These are phyloP conservation scores for Drosophila koepferae DNA, from an alignment of 2,888 invertebrate genomes.

Conservation along the genomic window DNA sequence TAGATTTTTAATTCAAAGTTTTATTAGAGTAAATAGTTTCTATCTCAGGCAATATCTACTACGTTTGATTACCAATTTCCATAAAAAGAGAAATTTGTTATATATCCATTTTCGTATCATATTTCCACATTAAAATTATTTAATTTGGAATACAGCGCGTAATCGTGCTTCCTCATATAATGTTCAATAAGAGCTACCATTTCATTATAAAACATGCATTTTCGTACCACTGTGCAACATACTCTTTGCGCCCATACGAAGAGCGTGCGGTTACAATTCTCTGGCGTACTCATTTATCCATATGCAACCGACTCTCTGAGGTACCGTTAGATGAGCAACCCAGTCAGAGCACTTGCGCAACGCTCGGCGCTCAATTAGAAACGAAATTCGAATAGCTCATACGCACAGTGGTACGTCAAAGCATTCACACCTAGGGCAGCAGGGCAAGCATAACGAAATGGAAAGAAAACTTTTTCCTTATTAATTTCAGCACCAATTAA, in stretches of 20 bases:
- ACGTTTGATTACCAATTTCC: no score
- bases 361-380: slow-evolving; percentile 58
- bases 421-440: not conserved
- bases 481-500: slow-evolving; percentile 27
- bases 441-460: slow-evolving; percentile 13
- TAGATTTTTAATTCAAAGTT: no score
- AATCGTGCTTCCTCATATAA: not conserved
- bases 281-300: slow-evolving; percentile 51
- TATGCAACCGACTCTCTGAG: slow-evolving; percentile 48
- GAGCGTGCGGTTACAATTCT: slow-evolving; percentile 65
- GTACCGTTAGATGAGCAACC: slow-evolving; percentile 52
- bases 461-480: slow-evolving; percentile 15
- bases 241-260: slow-evolving; percentile 49
- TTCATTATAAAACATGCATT: not conserved
- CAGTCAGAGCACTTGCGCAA: slow-evolving; percentile 66
- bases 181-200: not conserved
- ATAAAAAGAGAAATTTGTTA: no score
- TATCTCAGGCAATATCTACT: no score
- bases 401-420: slow-evolving; percentile 41
- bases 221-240: slow-evolving; percentile 33
- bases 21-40: no score
- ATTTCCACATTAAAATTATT: no score
- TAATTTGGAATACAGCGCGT: not conserved
- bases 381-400: slow-evolving; percentile 56
- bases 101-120: no score